These are phyloP conservation scores for Odontophorus gujanensis DNA, from an alignment of 2,113 vertebrate species.

Conservation along the genomic window DNA sequence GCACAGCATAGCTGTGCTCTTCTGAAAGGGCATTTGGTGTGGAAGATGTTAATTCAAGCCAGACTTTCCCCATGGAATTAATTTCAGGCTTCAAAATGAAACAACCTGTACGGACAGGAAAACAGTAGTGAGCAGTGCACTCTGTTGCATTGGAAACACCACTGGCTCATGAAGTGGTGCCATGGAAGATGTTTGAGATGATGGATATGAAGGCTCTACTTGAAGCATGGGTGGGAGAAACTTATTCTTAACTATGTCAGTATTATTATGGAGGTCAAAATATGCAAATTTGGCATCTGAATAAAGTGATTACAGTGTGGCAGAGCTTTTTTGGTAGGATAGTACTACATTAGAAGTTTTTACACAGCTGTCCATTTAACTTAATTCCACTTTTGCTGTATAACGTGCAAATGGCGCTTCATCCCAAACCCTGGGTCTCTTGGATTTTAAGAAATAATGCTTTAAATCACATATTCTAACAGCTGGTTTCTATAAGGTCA, in stretches of 20 bases:
- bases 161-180: accelerated
- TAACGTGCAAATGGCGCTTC: neutral
- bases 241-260: neutral
- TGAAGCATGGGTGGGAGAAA: neutral
- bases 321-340: neutral
- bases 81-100: neutral
- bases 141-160: neutral
- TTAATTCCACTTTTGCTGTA: neutral
- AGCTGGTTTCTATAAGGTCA: neutral
- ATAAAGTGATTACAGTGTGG: neutral
- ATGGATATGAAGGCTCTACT: accelerated
- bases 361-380: neutral
- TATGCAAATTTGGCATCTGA: neutral
- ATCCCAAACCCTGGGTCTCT: neutral
- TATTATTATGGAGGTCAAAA: neutral
- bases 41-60: neutral
- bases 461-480: neutral
- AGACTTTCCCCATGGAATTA: neutral
- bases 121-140: neutral
- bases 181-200: neutral
- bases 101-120: neutral
- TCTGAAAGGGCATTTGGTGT: neutral
- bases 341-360: neutral
- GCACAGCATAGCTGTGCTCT: neutral
- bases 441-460: neutral